Conservation (phyloP, 2,113 vertebrate genomes). For the Ahaetulla prasina region DNA sequence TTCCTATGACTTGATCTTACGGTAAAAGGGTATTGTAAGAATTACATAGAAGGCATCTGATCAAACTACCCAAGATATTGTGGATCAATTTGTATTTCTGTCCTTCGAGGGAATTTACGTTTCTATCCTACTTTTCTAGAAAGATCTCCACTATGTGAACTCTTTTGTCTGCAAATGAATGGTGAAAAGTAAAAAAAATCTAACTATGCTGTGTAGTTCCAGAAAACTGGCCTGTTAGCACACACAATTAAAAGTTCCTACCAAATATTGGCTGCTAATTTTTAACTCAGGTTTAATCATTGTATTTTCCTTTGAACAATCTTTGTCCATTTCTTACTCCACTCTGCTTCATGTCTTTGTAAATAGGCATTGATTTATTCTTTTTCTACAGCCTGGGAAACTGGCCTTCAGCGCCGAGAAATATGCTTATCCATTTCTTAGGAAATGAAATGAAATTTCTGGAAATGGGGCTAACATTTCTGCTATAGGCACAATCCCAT, state of each 20-base stretch:
- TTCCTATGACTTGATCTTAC: not conserved
- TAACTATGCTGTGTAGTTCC: not conserved
- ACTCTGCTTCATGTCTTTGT: not conserved
- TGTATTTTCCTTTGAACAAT: not conserved
- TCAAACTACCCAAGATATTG: not conserved
- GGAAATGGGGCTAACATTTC: not conserved
- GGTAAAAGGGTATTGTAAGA: not conserved
- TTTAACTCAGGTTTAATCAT: not conserved
- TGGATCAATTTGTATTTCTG: not conserved
- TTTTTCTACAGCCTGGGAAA: not conserved
- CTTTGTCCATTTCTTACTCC: not conserved
- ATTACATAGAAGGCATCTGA: not conserved
- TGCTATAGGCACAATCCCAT: not conserved
- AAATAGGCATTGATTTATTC: not conserved
- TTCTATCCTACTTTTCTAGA: not conserved
- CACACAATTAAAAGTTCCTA: not conserved
- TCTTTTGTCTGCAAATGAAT: not conserved
- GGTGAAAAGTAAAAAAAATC: not conserved
- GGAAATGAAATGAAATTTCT: not conserved
- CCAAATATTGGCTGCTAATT: not conserved
- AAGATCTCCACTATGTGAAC: not conserved
- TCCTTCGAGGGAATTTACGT: not conserved
- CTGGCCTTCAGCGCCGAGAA: not conserved
- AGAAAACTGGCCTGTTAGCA: not conserved
- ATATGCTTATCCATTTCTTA: not conserved